Percentiles rank a stretch among this genome's conserved stretches.
Conservation (phyloP, 2,113 vertebrate species). For the Indicator maculatus region DNA sequence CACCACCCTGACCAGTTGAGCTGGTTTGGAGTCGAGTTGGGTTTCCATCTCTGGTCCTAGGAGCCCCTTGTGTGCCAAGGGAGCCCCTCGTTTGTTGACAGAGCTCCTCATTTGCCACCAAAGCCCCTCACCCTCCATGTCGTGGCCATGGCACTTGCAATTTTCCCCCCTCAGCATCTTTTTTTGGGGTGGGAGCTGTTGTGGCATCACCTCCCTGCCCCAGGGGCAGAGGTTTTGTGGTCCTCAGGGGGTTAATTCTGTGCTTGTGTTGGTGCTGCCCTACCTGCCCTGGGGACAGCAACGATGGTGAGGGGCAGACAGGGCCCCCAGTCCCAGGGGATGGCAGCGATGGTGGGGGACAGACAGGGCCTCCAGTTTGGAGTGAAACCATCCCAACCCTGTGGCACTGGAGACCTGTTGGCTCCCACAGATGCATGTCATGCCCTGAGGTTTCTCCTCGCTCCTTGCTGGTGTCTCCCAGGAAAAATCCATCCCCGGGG, state of each 20-base stretch:
- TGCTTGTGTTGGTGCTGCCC: background rate
- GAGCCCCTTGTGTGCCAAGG: no score
- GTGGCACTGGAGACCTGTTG: background rate
- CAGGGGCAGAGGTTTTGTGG: background rate
- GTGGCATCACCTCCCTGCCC: background rate
- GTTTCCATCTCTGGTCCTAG: background rate
- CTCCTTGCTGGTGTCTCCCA: accelerated
- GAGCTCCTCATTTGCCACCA: background rate
- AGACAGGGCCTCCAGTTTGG: background rate
- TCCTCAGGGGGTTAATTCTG: no score
- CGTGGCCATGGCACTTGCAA: accelerated
- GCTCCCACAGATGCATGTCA: accelerated
- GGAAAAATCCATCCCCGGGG: background rate
- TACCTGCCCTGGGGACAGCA: background rate
- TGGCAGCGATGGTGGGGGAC: accelerated
- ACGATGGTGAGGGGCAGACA: accelerated
- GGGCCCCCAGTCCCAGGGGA: no score
- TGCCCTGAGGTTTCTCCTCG: background rate
- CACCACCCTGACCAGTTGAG: background rate
- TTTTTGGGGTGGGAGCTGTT: background rate
- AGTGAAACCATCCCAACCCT: background rate
- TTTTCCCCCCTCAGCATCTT: background rate
- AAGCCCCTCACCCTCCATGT: background rate
- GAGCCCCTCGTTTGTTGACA: no score
- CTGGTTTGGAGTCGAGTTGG: background rate